Percentiles rank a stretch among this genome's conserved stretches.
These are phyloP conservation scores for Drosophila monieri DNA, from an alignment of 2,888 invertebrate species.

Conservation along the genomic window DNA sequence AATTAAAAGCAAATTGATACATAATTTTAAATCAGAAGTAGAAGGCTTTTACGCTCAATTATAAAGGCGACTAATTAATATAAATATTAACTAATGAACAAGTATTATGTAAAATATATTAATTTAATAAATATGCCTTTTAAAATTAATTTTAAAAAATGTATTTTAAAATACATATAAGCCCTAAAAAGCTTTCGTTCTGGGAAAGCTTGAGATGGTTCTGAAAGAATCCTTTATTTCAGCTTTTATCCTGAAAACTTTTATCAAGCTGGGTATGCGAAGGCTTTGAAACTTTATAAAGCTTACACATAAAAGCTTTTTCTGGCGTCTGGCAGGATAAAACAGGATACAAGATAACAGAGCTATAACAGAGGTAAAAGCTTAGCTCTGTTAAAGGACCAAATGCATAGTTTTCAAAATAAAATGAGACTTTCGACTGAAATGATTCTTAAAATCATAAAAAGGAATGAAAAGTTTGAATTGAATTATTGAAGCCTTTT, in stretches of 20 bases:
- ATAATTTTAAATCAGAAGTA: not conserved
- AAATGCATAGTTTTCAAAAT: not conserved
- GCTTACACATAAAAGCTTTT: not conserved
- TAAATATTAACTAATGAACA: not conserved
- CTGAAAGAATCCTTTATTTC: not conserved
- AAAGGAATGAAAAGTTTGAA: not conserved
- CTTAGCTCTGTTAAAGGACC: not conserved
- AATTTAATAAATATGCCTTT: not conserved
- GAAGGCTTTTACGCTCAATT: not conserved
- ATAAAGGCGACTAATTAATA: not conserved
- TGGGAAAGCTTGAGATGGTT: not conserved
- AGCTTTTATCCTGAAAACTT: not conserved
- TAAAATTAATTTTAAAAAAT: not conserved
- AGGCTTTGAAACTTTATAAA: not conserved
- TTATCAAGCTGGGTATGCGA: not conserved
- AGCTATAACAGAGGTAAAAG: not conserved
- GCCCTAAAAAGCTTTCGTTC: not conserved
- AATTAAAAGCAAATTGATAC: not conserved
- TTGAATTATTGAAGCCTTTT: not conserved
- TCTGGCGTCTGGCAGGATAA: not conserved
- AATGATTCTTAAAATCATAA: not conserved
- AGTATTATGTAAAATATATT: not conserved
- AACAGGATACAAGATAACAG: conserved; percentile 1
- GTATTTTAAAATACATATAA: not conserved
- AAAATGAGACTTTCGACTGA: not conserved